A percentile compares a stretch with the other conserved stretches of the same genome.
Conservation (phyloP, 2,888 invertebrate genomes). For the Dendrolimus houi region DNA sequence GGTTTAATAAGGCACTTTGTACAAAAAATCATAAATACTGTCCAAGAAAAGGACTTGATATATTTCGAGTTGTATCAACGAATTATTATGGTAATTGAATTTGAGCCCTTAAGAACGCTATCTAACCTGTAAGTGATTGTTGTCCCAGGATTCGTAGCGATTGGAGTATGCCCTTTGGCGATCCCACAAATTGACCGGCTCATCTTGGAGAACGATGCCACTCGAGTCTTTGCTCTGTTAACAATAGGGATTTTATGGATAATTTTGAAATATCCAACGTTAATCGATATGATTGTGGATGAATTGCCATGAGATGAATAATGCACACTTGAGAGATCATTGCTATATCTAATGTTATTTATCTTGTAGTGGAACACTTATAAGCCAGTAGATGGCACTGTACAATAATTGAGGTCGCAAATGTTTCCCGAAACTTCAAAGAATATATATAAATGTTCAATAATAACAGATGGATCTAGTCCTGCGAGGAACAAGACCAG, state of each 20-base stretch:
- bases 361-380: too few species aligned
- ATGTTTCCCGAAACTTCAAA: too few species aligned
- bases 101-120: background rate
- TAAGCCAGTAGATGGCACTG: too few species aligned
- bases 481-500: too few species aligned
- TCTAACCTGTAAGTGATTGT: slow-evolving; percentile 62
- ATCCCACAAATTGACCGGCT: slow-evolving; percentile 86
- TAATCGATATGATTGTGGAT: background rate
- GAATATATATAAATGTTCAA: too few species aligned
- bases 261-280: background rate
- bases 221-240: slow-evolving; percentile 82
- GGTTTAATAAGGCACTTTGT: too few species aligned
- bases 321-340: background rate
- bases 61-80: too few species aligned
- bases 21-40: too few species aligned
- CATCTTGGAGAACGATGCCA: slow-evolving; percentile 80
- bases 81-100: too few species aligned
- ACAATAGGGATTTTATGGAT: slow-evolving; percentile 34
- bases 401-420: too few species aligned
- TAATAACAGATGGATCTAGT: too few species aligned
- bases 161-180: slow-evolving; percentile 88
- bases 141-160: slow-evolving; percentile 89
- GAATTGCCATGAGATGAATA: background rate
- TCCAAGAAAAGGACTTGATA: too few species aligned
- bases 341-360: background rate